Conservation (phyloP, 2,797 vertebrate species). For the Cynodonichthys magdalenae region DNA sequence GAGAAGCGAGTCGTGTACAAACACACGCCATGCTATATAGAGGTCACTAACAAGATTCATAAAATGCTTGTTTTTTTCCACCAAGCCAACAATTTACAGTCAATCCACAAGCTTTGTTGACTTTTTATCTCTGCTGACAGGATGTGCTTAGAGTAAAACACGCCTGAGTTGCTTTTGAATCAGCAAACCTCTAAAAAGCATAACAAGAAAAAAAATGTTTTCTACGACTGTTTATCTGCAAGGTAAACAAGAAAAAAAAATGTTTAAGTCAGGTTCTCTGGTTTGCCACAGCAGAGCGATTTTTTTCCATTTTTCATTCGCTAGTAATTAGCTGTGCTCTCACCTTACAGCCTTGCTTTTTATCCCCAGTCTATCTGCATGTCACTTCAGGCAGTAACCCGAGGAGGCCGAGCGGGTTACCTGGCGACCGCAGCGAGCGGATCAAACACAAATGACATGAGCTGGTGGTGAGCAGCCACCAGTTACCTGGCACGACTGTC, state of each 20-base stretch:
- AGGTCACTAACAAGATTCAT: background rate
- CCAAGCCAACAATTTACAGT: background rate
- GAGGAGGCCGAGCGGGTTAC: slow-evolving; percentile 59
- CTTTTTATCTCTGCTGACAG: slow-evolving; percentile 15
- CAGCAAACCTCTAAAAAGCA: slow-evolving; percentile 16
- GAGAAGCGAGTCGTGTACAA: no score
- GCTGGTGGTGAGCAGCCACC: slow-evolving; percentile 10
- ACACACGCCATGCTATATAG: background rate
- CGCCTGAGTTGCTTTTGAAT: slow-evolving; percentile 4
- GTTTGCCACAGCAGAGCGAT: slow-evolving; percentile 14
- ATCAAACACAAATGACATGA: slow-evolving; percentile 39
- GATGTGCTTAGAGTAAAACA: slow-evolving; percentile 19
- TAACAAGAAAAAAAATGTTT: slow-evolving; percentile 1
- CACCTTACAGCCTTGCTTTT: slow-evolving; percentile 60
- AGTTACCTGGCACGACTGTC: background rate
- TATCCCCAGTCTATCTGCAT: slow-evolving; percentile 30
- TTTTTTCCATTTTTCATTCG: slow-evolving; percentile 74
- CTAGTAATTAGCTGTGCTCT: slow-evolving; percentile 53
- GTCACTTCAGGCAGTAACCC: slow-evolving; percentile 53
- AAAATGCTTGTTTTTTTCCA: background rate
- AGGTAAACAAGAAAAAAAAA: slow-evolving; percentile 41
- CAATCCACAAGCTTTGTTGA: slow-evolving; percentile 12
- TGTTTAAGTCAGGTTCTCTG: background rate
- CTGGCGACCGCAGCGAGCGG: slow-evolving; percentile 50
- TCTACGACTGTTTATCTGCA: slow-evolving; percentile 16